phyloP scores from a whole-genome alignment of 2,888 invertebrate genomes.

The Tubiluchus corallicola region DNA sequence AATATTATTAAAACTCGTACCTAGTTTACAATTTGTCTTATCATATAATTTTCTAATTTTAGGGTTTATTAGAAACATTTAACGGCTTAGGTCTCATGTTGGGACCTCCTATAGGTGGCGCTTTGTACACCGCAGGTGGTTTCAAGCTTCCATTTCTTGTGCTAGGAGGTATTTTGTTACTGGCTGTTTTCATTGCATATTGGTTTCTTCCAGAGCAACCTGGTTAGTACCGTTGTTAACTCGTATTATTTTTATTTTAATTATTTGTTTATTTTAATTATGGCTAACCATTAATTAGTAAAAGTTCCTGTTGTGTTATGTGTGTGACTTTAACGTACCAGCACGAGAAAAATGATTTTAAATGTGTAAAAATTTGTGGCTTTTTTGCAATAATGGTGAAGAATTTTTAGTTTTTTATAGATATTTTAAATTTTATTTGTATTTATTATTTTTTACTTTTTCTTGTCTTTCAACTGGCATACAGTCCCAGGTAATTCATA shows the following conservation, averaged over 20 bases:
- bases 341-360: neutral
- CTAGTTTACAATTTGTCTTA: too few species aligned
- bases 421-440: too few species aligned
- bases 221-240: constrained; percentile 26
- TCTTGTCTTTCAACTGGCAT: too few species aligned
- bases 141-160: constrained; percentile 62
- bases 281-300: too few species aligned
- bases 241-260: too few species aligned
- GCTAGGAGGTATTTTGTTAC: constrained; percentile 50
- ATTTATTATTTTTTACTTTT: too few species aligned
- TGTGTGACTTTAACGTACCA: neutral
- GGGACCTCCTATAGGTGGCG: constrained; percentile 74
- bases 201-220: constrained; percentile 44
- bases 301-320: neutral
- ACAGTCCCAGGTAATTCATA: too few species aligned
- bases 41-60: constrained; percentile 12
- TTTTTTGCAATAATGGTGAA: too few species aligned
- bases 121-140: constrained; percentile 52
- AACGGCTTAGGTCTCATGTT: constrained; percentile 71
- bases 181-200: constrained; percentile 53
- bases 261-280: too few species aligned
- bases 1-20: too few species aligned
- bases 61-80: constrained; percentile 39
- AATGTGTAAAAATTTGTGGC: neutral
- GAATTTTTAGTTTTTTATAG: too few species aligned